phyloP scores from a whole-genome alignment of 2,888 invertebrate genomes.

The Ganaspis brasiliensis region DNA sequence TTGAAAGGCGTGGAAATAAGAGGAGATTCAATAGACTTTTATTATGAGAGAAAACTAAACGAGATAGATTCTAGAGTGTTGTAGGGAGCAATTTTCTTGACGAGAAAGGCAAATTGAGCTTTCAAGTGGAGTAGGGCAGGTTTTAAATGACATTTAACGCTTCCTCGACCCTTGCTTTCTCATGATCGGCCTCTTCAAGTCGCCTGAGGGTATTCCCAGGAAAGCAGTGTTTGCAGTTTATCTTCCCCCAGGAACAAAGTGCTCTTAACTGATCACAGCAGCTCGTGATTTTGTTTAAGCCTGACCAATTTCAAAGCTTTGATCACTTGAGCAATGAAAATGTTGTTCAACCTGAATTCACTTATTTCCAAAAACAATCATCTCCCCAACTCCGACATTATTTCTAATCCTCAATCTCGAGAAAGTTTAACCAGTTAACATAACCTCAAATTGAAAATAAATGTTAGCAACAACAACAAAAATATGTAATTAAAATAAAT shows the following conservation, averaged over 20 bases:
- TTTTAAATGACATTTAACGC: conserved; percentile 31
- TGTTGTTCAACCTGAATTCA: neutral
- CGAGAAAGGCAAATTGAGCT: conserved; percentile 19
- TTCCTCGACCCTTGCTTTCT: conserved; percentile 48
- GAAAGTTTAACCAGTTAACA: no score
- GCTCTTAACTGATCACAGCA: conserved; percentile 49
- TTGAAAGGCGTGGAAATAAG: neutral
- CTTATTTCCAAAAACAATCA: no score
- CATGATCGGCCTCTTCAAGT: conserved; percentile 55
- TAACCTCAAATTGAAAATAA: no score
- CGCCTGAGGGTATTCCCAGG: conserved; percentile 47
- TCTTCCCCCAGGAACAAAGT: conserved; percentile 48
- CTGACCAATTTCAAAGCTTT: conserved; percentile 45
- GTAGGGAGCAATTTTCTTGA: conserved; percentile 11
- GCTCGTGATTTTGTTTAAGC: conserved; percentile 52
- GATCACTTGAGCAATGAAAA: conserved; percentile 44
- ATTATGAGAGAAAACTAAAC: conserved; percentile 22
- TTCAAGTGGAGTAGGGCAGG: conserved; percentile 2
- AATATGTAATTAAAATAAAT: no score
- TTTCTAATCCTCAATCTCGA: neutral
- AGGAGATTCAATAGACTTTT: neutral
- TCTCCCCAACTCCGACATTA: no score
- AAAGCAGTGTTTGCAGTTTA: conserved; percentile 53
- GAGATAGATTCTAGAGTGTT: conserved; percentile 4
- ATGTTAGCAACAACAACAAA: no score